Evolutionary conservation across 2,888 invertebrate genomes (phyloP).

Genomic region (Epinotia ramella): DNA sequence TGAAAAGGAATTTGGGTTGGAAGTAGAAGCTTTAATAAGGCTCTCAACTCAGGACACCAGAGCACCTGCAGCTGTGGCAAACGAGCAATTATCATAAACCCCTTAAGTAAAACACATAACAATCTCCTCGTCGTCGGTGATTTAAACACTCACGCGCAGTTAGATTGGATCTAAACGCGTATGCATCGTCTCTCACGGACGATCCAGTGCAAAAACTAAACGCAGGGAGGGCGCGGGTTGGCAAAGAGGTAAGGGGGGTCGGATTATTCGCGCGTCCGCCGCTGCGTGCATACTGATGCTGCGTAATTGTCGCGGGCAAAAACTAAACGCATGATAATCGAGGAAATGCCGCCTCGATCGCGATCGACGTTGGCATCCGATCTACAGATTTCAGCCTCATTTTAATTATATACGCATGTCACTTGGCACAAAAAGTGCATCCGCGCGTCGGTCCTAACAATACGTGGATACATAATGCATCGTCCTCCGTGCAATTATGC

Average conservation of each 20-base stretch:
- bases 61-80: conserved; percentile 1
- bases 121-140: conserved; percentile 23
- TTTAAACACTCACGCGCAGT: conserved; percentile 45
- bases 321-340: conserved; percentile 76
- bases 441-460: conserved; percentile 35
- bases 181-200: conserved; percentile 63
- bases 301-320: conserved; percentile 75
- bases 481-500: conserved; percentile 35
- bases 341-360: conserved; percentile 69
- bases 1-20: not conserved
- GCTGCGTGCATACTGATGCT: conserved; percentile 78
- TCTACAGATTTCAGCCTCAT: conserved; percentile 38
- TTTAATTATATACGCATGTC: conserved; percentile 45
- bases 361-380: conserved; percentile 45
- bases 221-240: conserved; percentile 50
- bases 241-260: conserved; percentile 49
- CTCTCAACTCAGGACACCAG: not conserved
- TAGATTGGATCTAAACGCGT: conserved; percentile 50
- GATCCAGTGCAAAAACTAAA: conserved; percentile 57
- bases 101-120: conserved; percentile 47
- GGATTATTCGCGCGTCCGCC: conserved; percentile 56
- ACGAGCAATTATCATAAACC: conserved; percentile 4
- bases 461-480: conserved; percentile 45
- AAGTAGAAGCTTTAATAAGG: not conserved
- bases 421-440: conserved; percentile 40